Evolutionary conservation across 2,113 vertebrate species (phyloP).

Genomic region (Oxygymnocypris stewartii): DNA sequence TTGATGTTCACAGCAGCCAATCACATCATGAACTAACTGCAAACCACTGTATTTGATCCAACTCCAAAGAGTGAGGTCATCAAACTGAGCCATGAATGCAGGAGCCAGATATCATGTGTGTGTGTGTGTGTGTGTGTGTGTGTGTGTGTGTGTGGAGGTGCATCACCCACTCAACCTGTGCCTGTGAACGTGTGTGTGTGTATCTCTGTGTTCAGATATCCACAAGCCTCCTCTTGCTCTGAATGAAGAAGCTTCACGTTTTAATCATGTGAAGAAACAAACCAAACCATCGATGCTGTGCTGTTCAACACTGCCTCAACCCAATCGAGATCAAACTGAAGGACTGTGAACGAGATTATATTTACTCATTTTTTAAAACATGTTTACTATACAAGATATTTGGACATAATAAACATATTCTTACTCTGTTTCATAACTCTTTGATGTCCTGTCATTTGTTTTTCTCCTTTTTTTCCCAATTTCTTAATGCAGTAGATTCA

Average conservation of each 20-base stretch:
- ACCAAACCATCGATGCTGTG: constrained; percentile 27
- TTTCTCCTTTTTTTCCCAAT: not conserved
- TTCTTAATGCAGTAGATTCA: not conserved
- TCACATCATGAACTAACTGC: constrained; percentile 3
- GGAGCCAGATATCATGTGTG: not conserved
- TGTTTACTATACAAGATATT: constrained; percentile 32
- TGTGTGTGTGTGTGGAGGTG: not conserved
- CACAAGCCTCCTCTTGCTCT: not conserved
- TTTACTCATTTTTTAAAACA: not conserved
- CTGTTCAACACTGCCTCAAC: constrained; percentile 38
- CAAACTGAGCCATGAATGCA: constrained; percentile 50
- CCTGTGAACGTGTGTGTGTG: constrained; percentile 20
- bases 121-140: not conserved
- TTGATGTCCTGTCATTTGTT: constrained; percentile 8
- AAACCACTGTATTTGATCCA: constrained; percentile 34
- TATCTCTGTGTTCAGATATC: constrained; percentile 3
- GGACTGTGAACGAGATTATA: constrained; percentile 45
- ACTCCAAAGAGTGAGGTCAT: constrained; percentile 14
- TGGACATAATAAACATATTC: constrained; percentile 50
- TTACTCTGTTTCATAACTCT: constrained; percentile 26
- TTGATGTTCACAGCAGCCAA: constrained; percentile 21
- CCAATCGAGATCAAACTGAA: not conserved
- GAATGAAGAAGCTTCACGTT: not conserved
- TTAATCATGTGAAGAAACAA: constrained; percentile 25
- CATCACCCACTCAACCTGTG: constrained; percentile 6